Conservation (phyloP, 2,113 vertebrate species). For the Poeciliopsis retropinna region DNA sequence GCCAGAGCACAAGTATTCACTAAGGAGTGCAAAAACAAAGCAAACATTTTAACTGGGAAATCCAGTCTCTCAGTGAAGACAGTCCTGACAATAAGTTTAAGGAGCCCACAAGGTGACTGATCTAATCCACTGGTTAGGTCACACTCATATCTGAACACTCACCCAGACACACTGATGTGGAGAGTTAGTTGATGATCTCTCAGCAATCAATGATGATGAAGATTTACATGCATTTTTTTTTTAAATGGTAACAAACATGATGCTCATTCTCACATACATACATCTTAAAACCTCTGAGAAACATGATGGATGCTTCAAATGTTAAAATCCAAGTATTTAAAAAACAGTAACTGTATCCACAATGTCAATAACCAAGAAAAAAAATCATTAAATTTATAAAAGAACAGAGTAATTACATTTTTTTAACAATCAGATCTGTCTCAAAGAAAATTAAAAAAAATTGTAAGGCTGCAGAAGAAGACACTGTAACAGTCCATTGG, state of each 20-base stretch:
- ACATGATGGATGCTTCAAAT: background rate
- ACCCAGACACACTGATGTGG: constrained; percentile 54
- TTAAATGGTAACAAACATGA: constrained; percentile 15
- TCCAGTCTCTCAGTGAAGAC: constrained; percentile 55
- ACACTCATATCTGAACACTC: constrained; percentile 54
- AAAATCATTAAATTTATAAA: background rate
- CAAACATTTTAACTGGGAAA: background rate
- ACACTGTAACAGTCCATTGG: constrained; percentile 28
- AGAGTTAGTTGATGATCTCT: constrained; percentile 46
- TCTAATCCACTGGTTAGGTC: constrained; percentile 20
- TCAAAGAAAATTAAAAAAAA: constrained; percentile 6
- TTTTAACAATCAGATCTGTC: background rate
- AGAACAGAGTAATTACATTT: background rate
- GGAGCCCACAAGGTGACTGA: constrained; percentile 13
- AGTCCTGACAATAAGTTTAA: constrained; percentile 18
- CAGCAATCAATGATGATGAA: constrained; percentile 39
- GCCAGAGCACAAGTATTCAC: constrained; percentile 49
- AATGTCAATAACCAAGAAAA: constrained; percentile 13
- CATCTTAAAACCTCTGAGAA: constrained; percentile 1
- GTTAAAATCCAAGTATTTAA: constrained; percentile 13
- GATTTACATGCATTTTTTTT: constrained; percentile 15
- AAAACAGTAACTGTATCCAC: background rate
- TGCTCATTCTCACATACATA: constrained; percentile 13
- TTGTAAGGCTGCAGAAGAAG: background rate
- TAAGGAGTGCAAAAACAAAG: constrained; percentile 31